A percentile compares a stretch with the other conserved stretches of the same genome.
These are phyloP conservation scores for Ectropis crepuscularia DNA, from an alignment of 2,888 invertebrate species.

Conservation along the genomic window DNA sequence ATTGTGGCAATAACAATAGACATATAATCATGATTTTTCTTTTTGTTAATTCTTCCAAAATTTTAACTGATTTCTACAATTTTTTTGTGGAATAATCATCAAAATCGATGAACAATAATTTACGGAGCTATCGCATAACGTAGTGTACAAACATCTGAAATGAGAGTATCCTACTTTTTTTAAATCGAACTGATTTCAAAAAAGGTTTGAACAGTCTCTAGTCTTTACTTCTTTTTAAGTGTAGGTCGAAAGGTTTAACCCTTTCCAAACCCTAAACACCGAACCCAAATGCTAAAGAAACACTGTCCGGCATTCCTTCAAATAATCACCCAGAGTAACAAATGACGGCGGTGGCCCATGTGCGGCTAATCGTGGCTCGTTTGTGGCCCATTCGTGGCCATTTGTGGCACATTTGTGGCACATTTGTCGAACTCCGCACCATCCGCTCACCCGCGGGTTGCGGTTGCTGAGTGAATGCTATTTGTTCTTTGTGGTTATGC, in stretches of 20 bases:
- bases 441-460: conserved; percentile 28
- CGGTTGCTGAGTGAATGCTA: conserved; percentile 23
- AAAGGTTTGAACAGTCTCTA: too few species aligned
- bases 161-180: too few species aligned
- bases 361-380: conserved; percentile 39
- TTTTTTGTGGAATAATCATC: too few species aligned
- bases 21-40: too few species aligned
- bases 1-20: too few species aligned
- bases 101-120: too few species aligned
- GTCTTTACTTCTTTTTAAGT: too few species aligned
- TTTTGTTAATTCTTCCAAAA: too few species aligned
- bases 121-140: too few species aligned
- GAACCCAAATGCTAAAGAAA: neutral
- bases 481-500: conserved; percentile 14
- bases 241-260: neutral
- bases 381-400: conserved; percentile 46
- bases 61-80: too few species aligned
- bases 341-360: conserved; percentile 21
- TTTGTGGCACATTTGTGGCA: conserved; percentile 35
- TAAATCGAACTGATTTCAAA: too few species aligned
- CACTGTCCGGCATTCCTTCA: conserved; percentile 2
- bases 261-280: neutral
- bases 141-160: too few species aligned
- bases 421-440: conserved; percentile 30
- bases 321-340: conserved; percentile 21